Percentiles rank a stretch among this genome's conserved stretches.
These are phyloP conservation scores for Cyrtonyx montezumae DNA, from an alignment of 2,113 vertebrate genomes.

Conservation along the genomic window DNA sequence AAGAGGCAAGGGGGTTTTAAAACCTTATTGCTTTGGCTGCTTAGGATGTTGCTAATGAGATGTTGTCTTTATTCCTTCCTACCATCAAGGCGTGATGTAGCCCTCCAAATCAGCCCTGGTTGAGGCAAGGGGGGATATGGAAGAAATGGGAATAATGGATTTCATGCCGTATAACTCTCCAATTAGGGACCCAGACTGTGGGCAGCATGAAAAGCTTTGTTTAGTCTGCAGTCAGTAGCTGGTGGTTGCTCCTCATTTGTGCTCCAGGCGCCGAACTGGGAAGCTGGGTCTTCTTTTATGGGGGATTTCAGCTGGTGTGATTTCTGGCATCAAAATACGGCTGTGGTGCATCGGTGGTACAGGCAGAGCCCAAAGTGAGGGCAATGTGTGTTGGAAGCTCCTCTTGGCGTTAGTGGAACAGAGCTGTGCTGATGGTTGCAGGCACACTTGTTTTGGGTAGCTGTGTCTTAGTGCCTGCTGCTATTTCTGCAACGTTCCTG, in stretches of 20 bases:
- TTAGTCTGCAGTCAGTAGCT: not conserved
- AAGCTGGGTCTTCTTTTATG: not conserved
- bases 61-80: not conserved
- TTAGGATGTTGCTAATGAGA: not conserved
- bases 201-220: not conserved
- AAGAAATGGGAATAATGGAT: not conserved
- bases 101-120: not conserved
- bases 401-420: not conserved
- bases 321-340: not conserved
- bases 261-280: not conserved
- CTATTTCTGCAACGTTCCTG: fast-evolving
- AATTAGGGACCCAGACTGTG: not conserved
- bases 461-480: fast-evolving
- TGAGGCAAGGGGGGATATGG: not conserved
- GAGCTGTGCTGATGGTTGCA: fast-evolving
- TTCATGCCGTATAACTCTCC: not conserved
- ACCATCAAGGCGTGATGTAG: not conserved
- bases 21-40: not conserved
- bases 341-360: not conserved
- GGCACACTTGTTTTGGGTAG: not conserved
- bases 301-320: not conserved
- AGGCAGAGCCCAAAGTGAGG: not conserved
- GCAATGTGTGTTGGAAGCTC: not conserved
- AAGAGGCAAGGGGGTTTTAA: constrained; percentile 15
- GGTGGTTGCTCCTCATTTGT: not conserved